Percentiles rank a stretch among this genome's conserved stretches.
phyloP scores from a whole-genome alignment of 2,888 invertebrate genomes.

The Euzetes globulus region DNA sequence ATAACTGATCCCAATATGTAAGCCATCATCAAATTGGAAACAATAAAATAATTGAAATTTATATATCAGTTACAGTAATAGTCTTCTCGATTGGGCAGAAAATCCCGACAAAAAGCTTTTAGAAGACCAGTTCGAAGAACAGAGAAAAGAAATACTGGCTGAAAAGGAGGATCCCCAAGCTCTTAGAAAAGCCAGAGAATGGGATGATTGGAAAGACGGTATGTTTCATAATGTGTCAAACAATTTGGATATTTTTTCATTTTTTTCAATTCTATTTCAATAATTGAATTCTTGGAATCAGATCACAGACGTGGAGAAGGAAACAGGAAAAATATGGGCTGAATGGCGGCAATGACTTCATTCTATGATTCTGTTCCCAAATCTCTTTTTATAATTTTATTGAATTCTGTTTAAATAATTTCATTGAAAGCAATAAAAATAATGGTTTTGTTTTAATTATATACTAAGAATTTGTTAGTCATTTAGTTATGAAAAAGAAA shows the following conservation, averaged over 20 bases:
- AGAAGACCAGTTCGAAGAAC: slow-evolving; percentile 56
- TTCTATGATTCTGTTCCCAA: not conserved
- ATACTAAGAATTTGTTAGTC: not conserved
- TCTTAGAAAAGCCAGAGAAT: slow-evolving; percentile 58
- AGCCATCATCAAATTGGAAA: not conserved
- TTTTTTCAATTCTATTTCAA: not conserved
- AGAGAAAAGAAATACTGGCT: slow-evolving; percentile 56
- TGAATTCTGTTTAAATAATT: too few species aligned
- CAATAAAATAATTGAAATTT: not conserved
- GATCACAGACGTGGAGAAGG: slow-evolving; percentile 76
- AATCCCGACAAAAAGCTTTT: slow-evolving; percentile 38
- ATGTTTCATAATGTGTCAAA: not conserved
- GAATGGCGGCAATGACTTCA: not conserved
- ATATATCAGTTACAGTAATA: slow-evolving; percentile 33
- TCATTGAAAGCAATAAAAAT: not conserved
- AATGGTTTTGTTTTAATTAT: not conserved
- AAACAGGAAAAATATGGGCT: slow-evolving; percentile 55
- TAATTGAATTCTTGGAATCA: slow-evolving; percentile 30
- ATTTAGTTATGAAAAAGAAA: slow-evolving; percentile 7
- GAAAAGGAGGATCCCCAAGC: slow-evolving; percentile 68
- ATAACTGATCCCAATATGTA: slow-evolving; percentile 31
- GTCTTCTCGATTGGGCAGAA: slow-evolving; percentile 43
- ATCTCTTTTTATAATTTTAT: not conserved
- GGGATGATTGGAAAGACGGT: slow-evolving; percentile 80
- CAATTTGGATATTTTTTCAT: not conserved